Conservation (phyloP, 2,113 vertebrate species). For the Castor canadensis region DNA sequence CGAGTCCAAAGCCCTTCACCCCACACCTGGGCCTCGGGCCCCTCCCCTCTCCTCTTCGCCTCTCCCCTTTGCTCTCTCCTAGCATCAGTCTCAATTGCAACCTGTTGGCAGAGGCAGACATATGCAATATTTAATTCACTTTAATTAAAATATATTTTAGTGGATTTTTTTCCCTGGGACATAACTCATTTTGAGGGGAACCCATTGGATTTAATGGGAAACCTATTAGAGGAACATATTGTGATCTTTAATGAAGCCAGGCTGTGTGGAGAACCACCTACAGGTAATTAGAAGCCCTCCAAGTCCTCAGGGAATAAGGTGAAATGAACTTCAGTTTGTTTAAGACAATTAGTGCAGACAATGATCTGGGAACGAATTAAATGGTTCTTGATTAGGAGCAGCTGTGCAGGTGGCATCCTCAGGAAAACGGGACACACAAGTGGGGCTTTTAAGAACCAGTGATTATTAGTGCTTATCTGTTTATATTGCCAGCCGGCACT, state of each 20-base stretch:
- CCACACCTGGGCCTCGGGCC: fast-evolving
- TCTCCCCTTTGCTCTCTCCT: neutral
- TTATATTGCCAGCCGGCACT: slow-evolving; percentile 55
- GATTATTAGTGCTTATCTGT: slow-evolving; percentile 68
- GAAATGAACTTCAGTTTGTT: slow-evolving; percentile 85
- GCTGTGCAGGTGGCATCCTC: slow-evolving; percentile 78
- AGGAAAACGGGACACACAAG: slow-evolving; percentile 75
- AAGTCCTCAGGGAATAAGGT: slow-evolving; percentile 83
- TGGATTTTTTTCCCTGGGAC: slow-evolving; percentile 78
- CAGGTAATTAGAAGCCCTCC: slow-evolving; percentile 86
- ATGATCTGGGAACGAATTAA: slow-evolving; percentile 84
- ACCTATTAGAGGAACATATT: slow-evolving; percentile 86
- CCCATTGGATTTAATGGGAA: slow-evolving; percentile 86
- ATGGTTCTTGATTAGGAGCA: slow-evolving; percentile 82
- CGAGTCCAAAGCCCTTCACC: neutral
- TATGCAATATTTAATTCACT: slow-evolving; percentile 77
- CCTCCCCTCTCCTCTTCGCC: too few relatives aligned
- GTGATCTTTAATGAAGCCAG: slow-evolving; percentile 86
- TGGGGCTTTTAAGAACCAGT: slow-evolving; percentile 67
- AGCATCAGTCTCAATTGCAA: slow-evolving; percentile 33
- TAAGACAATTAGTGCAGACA: slow-evolving; percentile 86
- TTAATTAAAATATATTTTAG: slow-evolving; percentile 81
- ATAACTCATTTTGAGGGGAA: slow-evolving; percentile 86
- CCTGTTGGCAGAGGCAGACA: slow-evolving; percentile 76
- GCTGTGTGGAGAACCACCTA: slow-evolving; percentile 81